A percentile compares a stretch with the other conserved stretches of the same genome.
Conservation (phyloP, 2,888 invertebrate genomes). For the Dioctria linearis region DNA sequence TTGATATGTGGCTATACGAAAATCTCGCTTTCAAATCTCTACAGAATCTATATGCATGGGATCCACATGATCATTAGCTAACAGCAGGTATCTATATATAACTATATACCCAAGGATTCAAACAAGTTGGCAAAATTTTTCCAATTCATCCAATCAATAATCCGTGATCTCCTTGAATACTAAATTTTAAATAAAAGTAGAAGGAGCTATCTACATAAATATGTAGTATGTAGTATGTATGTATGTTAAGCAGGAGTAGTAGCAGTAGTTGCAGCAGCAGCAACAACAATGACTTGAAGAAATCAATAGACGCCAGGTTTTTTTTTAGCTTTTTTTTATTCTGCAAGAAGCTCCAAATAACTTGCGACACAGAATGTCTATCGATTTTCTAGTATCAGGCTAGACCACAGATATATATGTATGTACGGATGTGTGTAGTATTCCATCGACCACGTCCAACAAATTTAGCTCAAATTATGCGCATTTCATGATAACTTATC, state of each 20-base stretch:
- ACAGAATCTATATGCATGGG: not conserved
- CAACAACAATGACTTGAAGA: not conserved
- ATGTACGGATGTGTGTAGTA: not conserved
- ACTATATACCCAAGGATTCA: not conserved
- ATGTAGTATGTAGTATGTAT: too few species aligned
- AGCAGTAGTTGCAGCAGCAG: not conserved
- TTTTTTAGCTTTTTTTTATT: constrained; percentile 21
- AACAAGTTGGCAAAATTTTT: not conserved
- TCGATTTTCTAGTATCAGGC: constrained; percentile 21
- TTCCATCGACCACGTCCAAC: constrained; percentile 30
- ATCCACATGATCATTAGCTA: not conserved
- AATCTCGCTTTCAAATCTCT: not conserved
- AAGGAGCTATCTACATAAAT: too few species aligned
- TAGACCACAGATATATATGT: not conserved
- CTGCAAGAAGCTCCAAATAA: constrained; percentile 41
- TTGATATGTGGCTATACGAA: not conserved
- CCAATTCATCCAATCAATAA: constrained; percentile 1
- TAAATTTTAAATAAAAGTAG: not conserved
- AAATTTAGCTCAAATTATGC: constrained; percentile 44
- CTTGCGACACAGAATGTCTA: constrained; percentile 36
- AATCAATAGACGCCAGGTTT: constrained; percentile 27
- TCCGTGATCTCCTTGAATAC: constrained; percentile 29
- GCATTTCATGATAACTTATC: constrained; percentile 44
- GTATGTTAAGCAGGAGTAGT: too few species aligned
- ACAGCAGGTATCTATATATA: not conserved